Conservation (phyloP, 2,113 vertebrate genomes). For the Otis tarda region DNA sequence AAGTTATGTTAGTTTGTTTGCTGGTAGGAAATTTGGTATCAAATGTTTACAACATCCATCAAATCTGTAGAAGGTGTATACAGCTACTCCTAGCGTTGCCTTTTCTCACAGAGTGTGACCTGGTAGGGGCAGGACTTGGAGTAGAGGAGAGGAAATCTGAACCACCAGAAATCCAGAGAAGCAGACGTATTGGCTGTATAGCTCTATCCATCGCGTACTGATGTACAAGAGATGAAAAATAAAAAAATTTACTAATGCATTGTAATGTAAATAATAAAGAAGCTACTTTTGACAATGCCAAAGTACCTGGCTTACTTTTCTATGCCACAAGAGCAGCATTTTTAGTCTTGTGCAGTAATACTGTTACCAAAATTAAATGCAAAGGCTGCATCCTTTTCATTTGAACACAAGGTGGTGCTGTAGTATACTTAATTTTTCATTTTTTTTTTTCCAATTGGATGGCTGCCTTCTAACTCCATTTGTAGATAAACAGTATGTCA, state of each 20-base stretch:
- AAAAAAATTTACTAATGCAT: background rate
- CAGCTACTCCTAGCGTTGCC: background rate
- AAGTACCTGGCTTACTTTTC: background rate
- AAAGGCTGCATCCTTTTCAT: background rate
- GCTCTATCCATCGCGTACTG: background rate
- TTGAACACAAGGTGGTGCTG: background rate
- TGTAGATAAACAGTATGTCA: background rate
- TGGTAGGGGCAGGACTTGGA: background rate
- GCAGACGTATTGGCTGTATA: fast-evolving
- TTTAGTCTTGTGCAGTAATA: background rate
- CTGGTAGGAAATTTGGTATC: background rate
- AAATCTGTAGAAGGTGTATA: background rate
- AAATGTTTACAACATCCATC: fast-evolving
- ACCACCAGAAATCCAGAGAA: background rate
- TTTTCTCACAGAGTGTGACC: background rate
- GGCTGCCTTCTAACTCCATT: background rate
- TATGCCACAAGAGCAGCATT: background rate
- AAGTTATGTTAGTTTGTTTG: background rate
- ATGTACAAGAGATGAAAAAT: background rate
- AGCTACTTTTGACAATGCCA: background rate
- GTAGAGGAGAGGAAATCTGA: background rate
- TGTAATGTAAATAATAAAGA: background rate
- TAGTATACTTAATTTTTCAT: background rate
- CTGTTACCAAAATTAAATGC: background rate
- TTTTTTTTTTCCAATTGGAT: background rate